Conservation (phyloP, 2,888 invertebrate species). For the Machimus atricapillus region DNA sequence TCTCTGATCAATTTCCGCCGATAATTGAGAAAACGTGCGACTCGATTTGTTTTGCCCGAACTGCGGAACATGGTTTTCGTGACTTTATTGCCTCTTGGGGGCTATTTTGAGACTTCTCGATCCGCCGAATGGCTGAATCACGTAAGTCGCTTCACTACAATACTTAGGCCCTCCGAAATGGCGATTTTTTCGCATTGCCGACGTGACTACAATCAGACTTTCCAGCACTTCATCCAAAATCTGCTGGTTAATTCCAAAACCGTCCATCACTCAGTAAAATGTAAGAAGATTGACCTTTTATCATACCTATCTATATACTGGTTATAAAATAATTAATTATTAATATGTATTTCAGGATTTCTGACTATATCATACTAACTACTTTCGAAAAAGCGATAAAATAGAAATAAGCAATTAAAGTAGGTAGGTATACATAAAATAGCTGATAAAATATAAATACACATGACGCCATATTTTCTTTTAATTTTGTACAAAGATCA, state of each 20-base stretch:
- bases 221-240: background rate
- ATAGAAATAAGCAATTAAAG: too few species aligned
- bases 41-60: slow-evolving; percentile 30
- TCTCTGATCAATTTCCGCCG: slow-evolving; percentile 4
- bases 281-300: too few species aligned
- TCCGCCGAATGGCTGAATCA: background rate
- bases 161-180: background rate
- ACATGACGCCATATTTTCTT: too few species aligned
- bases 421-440: too few species aligned
- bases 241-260: background rate
- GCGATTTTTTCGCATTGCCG: background rate
- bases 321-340: too few species aligned
- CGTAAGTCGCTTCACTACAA: background rate
- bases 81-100: background rate
- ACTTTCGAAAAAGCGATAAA: too few species aligned
- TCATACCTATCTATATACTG: too few species aligned
- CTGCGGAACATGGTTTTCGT: slow-evolving; percentile 38
- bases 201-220: background rate
- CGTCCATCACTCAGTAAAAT: background rate
- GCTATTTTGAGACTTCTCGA: background rate
- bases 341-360: too few species aligned
- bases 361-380: too few species aligned
- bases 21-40: slow-evolving; percentile 37
- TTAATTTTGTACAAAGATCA: too few species aligned
- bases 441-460: too few species aligned